Base-by-base conservation (phyloP, 92 coral and sea anemone genomes). In the Bergia puertoricense region DNA sequence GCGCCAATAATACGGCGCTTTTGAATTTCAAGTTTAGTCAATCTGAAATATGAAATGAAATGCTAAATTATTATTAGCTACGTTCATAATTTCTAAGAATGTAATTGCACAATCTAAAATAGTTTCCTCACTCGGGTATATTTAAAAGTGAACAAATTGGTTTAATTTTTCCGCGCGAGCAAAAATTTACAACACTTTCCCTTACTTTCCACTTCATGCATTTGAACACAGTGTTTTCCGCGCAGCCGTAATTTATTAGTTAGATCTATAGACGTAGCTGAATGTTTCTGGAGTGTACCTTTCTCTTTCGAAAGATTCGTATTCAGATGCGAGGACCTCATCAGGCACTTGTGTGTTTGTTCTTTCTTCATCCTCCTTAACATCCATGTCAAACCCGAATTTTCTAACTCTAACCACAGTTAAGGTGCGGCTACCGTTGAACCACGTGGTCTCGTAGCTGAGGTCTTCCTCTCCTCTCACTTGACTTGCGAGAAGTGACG, bases 391-490 rank as follows among this genome's bases (percentile, higher is more conserved):
- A 22, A 2, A 9, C n/a, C 68, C 69, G 51, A 41, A 0, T 40
- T 10, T 81, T 68, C 74, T 38, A n/a, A 81, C 86, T 40, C n/a
- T 66, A 11, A 81, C 86, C 30, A 81, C 75, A 5, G 86, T 81
- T 18, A 81, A 65, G 13, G 86, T 65, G 86, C 86, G 86, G 54
- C 76, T 81, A 43, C 86, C 86, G 18, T 81, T 81, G 2, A 37
- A 81, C 86, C 86, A 81, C 13, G 30, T 23, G 18, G 86, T 81
- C 40, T 81, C 76, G 39, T 81, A 81, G 57, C 86, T 81, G 54
- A 81, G 86, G 69, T 81, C 86, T 62, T 81, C 22, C 39, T 81
- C 86, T 22, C 86, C 86, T 1, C 37, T 40, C 15, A 81, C 54
- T 41, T 74, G 77, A 37, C 41, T 43, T 11, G 38, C 37, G 41